Base-by-base conservation (phyloP, 2,888 invertebrate genomes). In the Phortica magna region DNA sequence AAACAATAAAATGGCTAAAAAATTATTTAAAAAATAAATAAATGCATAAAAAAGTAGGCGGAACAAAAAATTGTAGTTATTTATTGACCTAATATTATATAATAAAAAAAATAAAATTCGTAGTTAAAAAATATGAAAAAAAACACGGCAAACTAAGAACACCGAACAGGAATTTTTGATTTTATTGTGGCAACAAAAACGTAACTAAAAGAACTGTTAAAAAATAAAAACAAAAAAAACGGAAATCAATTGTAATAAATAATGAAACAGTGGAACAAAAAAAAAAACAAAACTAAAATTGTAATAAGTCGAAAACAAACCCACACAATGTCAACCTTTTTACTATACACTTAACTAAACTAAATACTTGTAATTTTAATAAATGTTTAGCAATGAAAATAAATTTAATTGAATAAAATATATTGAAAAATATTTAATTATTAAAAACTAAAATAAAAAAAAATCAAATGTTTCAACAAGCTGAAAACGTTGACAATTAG, bases 91-190 rank as follows among this genome's bases (percentile, higher is more conserved):
- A 42, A 67, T 67, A 41, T 41, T 67, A 67, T 67, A 67, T 67
- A 41, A 42, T n/a, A 67, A 7, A 67, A 31, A 39, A 65, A 22
- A 65, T 43, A 39, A 14, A 42, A 67, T 80, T 71, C 7, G 22
- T 48, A 43, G 7, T 39, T 65, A 57, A 55, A 73, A 64, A 74
- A 80, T 42, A 64, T 67, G 73, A 74, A 79, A 75, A 73, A 81
- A 83, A 70, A 17, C 76, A 76, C 64, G 77, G 72, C 17, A 61
- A 84, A 82, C 80, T 74, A 79, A 81, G 83, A 82, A 85, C 86
- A 88, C 86, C 88, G 88, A 88, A 80, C 77, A 81, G 81, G 80
- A 87, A 84, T 84, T 87, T 83, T 79, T 73, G 57, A 59, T 73
- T 73, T 57, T 74, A 67, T 67, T 55, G 70, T 71, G 70, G 53